These are phyloP conservation scores for Coluber constrictor DNA, from an alignment of 2,797 vertebrate genomes.

Conservation along the genomic window DNA sequence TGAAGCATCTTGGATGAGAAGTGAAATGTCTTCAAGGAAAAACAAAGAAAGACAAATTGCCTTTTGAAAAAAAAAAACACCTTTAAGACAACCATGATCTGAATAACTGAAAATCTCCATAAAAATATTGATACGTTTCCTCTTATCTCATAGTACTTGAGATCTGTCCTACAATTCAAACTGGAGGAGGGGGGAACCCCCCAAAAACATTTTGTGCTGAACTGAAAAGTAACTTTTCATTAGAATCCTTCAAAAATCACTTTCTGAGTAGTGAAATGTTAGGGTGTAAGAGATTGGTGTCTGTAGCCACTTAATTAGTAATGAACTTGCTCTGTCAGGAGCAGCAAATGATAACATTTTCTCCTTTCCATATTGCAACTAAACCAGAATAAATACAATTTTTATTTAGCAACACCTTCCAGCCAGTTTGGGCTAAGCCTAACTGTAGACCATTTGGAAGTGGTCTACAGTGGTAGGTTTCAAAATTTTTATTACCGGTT, in stretches of 20 bases:
- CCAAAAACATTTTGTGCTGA: not conserved
- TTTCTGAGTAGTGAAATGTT: not conserved
- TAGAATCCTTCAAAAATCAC: not conserved
- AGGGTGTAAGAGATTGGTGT: not conserved
- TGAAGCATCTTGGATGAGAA: no score
- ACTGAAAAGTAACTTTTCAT: not conserved
- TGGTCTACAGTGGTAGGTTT: no score
- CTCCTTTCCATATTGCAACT: not conserved
- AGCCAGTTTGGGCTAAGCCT: not conserved
- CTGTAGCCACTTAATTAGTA: not conserved
- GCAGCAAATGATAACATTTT: not conserved
- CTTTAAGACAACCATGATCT: no score
- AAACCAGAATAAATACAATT: not conserved
- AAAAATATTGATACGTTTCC: not conserved
- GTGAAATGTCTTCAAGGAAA: no score
- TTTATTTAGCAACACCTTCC: not conserved
- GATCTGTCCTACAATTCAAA: not conserved
- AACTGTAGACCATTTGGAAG: constrained; percentile 20
- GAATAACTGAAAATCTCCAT: no score
- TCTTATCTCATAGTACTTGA: not conserved
- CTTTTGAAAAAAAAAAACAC: no score
- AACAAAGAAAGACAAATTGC: no score
- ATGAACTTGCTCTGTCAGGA: not conserved
- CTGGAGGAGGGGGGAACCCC: no score
- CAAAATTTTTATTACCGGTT: no score